Conservation (phyloP, 2,113 vertebrate species). For the Pogona vitticeps region DNA sequence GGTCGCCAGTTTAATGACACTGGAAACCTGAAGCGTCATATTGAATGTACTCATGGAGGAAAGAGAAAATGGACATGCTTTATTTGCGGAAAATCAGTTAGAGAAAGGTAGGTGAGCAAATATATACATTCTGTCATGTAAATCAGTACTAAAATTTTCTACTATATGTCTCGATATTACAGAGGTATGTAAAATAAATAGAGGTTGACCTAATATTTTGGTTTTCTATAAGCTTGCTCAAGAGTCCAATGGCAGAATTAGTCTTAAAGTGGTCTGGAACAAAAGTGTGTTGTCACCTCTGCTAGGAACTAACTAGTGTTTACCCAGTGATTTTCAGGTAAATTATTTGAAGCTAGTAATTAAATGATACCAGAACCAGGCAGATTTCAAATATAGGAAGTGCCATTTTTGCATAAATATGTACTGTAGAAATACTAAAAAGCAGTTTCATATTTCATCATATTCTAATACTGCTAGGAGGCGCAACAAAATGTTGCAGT, state of each 20-base stretch:
- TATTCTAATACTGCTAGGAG: neutral
- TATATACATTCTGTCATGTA: neutral
- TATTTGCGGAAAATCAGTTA: constrained; percentile 95
- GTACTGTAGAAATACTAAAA: neutral
- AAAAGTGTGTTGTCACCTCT: neutral
- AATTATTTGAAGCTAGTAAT: neutral
- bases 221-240: neutral
- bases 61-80: constrained; percentile 98
- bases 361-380: neutral
- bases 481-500: neutral
- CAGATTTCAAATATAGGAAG: neutral
- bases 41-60: constrained; percentile 96
- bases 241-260: too few relatives aligned
- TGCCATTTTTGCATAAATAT: neutral
- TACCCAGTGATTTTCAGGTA: neutral
- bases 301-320: neutral
- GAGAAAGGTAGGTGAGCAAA: constrained; percentile 86
- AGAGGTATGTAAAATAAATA: neutral
- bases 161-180: neutral
- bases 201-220: neutral
- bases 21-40: constrained; percentile 94
- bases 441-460: neutral
- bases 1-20: constrained; percentile 97
- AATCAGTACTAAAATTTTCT: neutral
- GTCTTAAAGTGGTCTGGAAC: neutral